Evolutionary conservation across 1,140 invertebrate species (phyloP).

Genomic region (Mya arenaria): DNA sequence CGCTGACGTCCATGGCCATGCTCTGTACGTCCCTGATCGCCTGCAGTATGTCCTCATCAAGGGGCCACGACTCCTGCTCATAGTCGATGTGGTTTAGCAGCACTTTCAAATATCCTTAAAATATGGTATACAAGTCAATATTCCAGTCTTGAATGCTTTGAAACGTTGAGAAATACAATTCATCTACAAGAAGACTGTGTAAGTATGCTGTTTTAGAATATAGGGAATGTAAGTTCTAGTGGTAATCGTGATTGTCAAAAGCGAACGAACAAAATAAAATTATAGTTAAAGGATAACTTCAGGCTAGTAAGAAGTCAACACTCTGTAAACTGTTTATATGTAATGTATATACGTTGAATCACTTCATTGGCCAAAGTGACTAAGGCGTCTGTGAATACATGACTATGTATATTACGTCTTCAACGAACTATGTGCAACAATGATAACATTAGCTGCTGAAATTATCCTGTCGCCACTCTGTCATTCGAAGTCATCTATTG

Average conservation of each 20-base stretch:
- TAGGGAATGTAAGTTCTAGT: not conserved
- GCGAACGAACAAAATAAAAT: not conserved
- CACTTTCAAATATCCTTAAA: constrained; percentile 37
- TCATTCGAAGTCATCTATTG: too few relatives aligned
- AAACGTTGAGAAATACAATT: not conserved
- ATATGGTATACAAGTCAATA: not conserved
- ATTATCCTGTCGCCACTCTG: too few relatives aligned
- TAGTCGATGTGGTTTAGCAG: constrained; percentile 40
- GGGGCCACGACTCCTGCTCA: constrained; percentile 31
- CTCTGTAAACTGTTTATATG: too few relatives aligned
- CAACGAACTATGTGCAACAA: too few relatives aligned
- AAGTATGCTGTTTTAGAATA: not conserved
- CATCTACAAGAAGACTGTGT: not conserved
- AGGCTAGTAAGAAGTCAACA: too few relatives aligned
- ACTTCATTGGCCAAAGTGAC: too few relatives aligned
- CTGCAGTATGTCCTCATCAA: constrained; percentile 9
- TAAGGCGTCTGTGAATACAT: too few relatives aligned
- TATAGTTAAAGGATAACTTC: not conserved
- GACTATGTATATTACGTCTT: too few relatives aligned
- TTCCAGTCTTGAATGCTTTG: not conserved
- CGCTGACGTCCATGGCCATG: constrained; percentile 46
- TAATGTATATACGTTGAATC: too few relatives aligned
- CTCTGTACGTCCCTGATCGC: constrained; percentile 24
- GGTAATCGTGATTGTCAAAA: not conserved
- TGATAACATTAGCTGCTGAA: too few relatives aligned